Evolutionary conservation across 2,888 invertebrate genomes (phyloP).

Genomic region (Troides helena): DNA sequence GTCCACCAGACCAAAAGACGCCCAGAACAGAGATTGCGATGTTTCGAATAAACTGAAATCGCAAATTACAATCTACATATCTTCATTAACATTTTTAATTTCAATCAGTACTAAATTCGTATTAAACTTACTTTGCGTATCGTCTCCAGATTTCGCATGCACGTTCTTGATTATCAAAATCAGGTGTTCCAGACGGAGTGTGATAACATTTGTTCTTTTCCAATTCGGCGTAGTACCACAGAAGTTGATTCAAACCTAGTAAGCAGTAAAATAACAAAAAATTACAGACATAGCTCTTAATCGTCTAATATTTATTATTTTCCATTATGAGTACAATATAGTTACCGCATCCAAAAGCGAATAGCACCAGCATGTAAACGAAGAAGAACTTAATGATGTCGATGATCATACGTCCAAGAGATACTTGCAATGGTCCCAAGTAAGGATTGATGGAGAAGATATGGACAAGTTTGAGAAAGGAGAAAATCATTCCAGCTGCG

Average conservation of each 20-base stretch:
- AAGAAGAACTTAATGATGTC: constrained; percentile 98
- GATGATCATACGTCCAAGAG: constrained; percentile 94
- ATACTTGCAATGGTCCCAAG: constrained; percentile 95
- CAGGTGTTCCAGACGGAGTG: constrained; percentile 84
- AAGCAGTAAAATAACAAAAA: background rate
- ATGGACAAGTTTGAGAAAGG: constrained; percentile 96
- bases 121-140: constrained; percentile 89
- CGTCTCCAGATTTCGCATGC: constrained; percentile 93
- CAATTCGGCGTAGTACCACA: constrained; percentile 96
- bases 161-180: constrained; percentile 91
- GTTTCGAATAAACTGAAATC: constrained; percentile 95
- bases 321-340: constrained; percentile 11
- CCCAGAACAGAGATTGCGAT: constrained; percentile 98
- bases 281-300: background rate
- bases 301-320: background rate
- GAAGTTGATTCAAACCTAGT: constrained; percentile 90
- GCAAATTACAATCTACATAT: background rate
- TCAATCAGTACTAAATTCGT: background rate
- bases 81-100: background rate
- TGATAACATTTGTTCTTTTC: constrained; percentile 93
- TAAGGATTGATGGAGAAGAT: constrained; percentile 98
- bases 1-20: constrained; percentile 97
- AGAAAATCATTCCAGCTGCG: constrained; percentile 98
- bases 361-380: constrained; percentile 94
- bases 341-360: constrained; percentile 97